Evolutionary conservation across 2,113 vertebrate species (phyloP).

Genomic region (Centropus bengalensis): DNA sequence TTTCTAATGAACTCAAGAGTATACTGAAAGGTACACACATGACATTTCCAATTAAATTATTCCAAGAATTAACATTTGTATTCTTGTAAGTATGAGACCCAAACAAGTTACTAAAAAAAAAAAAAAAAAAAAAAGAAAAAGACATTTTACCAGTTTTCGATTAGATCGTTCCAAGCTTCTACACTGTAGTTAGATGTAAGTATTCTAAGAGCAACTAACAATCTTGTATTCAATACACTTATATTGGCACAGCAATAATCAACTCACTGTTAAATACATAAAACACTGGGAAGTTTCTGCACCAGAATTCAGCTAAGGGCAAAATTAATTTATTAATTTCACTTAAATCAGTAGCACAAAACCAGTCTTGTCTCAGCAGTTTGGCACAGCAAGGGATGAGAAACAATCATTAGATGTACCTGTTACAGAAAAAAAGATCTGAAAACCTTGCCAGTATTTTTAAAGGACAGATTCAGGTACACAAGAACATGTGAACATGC

Average conservation of each 20-base stretch:
- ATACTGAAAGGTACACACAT: not conserved
- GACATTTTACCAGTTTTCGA: not conserved
- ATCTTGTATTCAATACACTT: not conserved
- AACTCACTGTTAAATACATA: not conserved
- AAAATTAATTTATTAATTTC: conserved; percentile 9
- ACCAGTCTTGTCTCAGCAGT: not conserved
- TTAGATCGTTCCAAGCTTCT: not conserved
- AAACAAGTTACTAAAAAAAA: not conserved
- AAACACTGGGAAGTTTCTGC: not conserved
- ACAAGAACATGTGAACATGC: not conserved
- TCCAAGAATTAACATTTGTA: not conserved
- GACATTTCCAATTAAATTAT: not conserved
- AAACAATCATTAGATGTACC: not conserved
- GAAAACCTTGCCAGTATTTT: not conserved
- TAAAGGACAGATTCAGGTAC: not conserved
- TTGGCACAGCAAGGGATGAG: not conserved
- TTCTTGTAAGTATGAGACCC: not conserved
- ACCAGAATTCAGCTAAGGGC: not conserved
- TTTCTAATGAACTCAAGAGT: not conserved
- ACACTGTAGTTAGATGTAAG: too few species aligned
- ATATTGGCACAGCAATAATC: not conserved
- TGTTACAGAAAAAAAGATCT: not conserved
- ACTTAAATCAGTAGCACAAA: not conserved
- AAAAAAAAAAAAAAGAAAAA: not conserved
- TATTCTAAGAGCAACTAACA: not conserved